Conservation (phyloP, 2,888 invertebrate genomes). For the Harmothoe impar region DNA sequence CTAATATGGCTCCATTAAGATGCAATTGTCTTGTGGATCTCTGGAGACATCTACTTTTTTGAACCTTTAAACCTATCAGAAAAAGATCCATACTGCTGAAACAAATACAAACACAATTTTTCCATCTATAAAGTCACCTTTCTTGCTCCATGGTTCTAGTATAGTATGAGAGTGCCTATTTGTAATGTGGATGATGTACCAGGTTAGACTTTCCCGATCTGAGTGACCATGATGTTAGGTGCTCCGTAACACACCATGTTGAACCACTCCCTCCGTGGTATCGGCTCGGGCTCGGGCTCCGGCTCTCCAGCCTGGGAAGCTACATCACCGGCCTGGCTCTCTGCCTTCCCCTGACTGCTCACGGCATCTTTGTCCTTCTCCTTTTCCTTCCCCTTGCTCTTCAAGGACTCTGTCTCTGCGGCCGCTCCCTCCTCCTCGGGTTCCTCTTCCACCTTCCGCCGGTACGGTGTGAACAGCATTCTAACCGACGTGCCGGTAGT, state of each 20-base stretch:
- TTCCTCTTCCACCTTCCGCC: slow-evolving; percentile 70
- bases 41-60: too few relatives aligned
- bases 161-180: not conserved
- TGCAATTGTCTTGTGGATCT: too few relatives aligned
- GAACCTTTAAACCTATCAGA: too few relatives aligned
- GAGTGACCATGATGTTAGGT: slow-evolving; percentile 81
- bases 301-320: slow-evolving; percentile 67
- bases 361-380: slow-evolving; percentile 69
- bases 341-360: slow-evolving; percentile 71
- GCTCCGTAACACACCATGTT: slow-evolving; percentile 83
- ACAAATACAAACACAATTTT: too few relatives aligned
- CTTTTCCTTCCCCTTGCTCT: slow-evolving; percentile 69
- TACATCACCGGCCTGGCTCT: slow-evolving; percentile 51
- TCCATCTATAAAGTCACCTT: too few relatives aligned
- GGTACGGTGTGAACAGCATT: slow-evolving; percentile 75
- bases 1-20: too few relatives aligned
- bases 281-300: slow-evolving; percentile 53
- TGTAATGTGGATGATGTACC: not conserved
- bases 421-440: not conserved
- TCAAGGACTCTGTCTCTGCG: slow-evolving; percentile 62
- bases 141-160: too few relatives aligned
- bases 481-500: slow-evolving; percentile 79
- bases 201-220: slow-evolving; percentile 69
- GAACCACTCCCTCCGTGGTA: slow-evolving; percentile 72
- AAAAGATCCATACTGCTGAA: too few relatives aligned